These are phyloP conservation scores for Tetramorium parvispinum DNA, from an alignment of 1,140 invertebrate species.

Conservation along the genomic window DNA sequence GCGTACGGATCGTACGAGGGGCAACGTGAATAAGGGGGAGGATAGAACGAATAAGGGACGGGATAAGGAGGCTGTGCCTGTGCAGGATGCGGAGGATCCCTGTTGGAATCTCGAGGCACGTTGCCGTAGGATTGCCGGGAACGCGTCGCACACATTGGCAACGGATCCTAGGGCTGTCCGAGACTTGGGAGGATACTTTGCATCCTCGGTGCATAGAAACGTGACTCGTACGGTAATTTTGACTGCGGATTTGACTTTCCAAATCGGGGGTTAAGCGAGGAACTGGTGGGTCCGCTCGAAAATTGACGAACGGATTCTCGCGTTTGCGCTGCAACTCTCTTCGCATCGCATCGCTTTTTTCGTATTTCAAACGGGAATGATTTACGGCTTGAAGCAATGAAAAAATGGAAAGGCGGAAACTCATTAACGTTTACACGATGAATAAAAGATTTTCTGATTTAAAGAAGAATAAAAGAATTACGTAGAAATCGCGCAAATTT, in stretches of 20 bases:
- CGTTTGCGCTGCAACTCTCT: background rate
- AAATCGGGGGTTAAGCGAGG: slow-evolving; percentile 1
- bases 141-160: slow-evolving; percentile 58
- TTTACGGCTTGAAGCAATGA: background rate
- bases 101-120: background rate
- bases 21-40: slow-evolving; percentile 42
- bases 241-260: background rate
- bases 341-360: slow-evolving; percentile 3
- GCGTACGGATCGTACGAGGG: slow-evolving; percentile 60
- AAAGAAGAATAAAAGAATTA: background rate
- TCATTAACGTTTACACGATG: background rate
- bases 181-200: background rate
- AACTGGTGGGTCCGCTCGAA: background rate
- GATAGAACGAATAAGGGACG: background rate
- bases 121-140: background rate
- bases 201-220: background rate
- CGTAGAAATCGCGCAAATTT: background rate
- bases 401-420: background rate
- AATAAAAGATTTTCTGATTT: background rate
- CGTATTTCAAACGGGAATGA: background rate
- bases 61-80: background rate
- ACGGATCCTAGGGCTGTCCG: background rate
- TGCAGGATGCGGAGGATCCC: slow-evolving; percentile 29
- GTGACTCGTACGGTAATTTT: slow-evolving; percentile 39
- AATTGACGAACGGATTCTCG: slow-evolving; percentile 22